phyloP scores from a whole-genome alignment of 2,113 vertebrate genomes.

The Lagopus muta region DNA sequence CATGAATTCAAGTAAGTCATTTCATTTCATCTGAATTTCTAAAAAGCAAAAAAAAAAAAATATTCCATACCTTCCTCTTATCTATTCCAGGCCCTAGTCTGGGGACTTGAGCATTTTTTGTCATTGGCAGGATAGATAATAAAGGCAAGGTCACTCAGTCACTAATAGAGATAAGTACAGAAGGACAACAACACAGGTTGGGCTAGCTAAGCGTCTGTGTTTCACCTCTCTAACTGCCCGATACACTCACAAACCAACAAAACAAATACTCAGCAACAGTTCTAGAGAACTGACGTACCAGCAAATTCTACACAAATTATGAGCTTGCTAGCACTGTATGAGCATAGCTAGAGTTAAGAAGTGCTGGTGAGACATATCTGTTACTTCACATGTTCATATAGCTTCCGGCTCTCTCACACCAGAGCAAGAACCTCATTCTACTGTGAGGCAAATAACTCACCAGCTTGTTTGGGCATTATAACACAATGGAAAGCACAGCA shows the following conservation, averaged over 20 bases:
- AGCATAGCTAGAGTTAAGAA: background rate
- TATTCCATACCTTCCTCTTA: background rate
- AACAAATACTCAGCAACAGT: background rate
- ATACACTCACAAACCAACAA: background rate
- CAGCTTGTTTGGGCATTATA: background rate
- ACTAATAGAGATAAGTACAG: background rate
- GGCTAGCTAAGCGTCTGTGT: background rate
- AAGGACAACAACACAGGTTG: background rate
- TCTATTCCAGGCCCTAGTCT: background rate
- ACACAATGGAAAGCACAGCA: too few species aligned
- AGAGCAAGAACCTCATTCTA: background rate
- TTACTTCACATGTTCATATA: background rate
- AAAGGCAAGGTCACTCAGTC: background rate
- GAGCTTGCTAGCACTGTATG: background rate
- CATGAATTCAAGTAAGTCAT: background rate
- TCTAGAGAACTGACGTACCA: background rate
- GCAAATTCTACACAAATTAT: background rate
- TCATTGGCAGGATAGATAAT: background rate
- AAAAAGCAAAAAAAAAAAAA: background rate
- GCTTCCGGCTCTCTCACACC: background rate
- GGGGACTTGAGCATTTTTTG: background rate
- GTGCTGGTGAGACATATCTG: accelerated
- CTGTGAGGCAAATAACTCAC: accelerated
- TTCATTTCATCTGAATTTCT: background rate
- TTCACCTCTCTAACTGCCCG: background rate